Evolutionary conservation across 2,888 invertebrate species (phyloP), one percentile per base, ranked within the genome.

Genomic region (Apamea crenata): DNA sequence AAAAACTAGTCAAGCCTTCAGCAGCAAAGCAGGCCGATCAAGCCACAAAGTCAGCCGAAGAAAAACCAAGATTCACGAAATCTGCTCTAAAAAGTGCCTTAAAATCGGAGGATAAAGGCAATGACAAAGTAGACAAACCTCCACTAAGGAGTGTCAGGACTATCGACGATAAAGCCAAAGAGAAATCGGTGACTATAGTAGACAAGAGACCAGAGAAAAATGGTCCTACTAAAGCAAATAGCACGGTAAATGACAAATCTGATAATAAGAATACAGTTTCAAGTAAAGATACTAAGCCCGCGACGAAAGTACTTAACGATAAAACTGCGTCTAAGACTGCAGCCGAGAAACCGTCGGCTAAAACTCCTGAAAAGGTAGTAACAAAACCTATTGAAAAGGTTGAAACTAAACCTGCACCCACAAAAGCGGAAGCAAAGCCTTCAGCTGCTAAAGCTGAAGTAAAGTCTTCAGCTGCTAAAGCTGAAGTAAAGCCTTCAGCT

Each of bases 121-220:
- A 88, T 83, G 94, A 94, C n/a, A 95, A 95, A 88, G 50, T 77
- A 78, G 96, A 96, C 73, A 96, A 90, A 91, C 93, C 96, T 65
- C 89, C 94, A 50, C 87, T 96, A 65, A 95, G 90, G 92, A 95
- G 93, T 79, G 95, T 96, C 2, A 94, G 94, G 92, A 96, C 96
- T 72, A 95, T 96, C 73, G 96, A 97, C 91, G 96, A 96, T 29
- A 96, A 96, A 90, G 87, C 91, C 25, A 96, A 96, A 91, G 96
- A 96, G 77, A 96, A 96, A 90, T 94, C 96, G 40, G 96, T 96
- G 16, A 96, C 95, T 72, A 96, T 96, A 86, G 92, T 95, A 83
- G 96, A 96, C 83, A 95, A 92, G 87, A 96, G 94, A 91, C 83
- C 92, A 66, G 95, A 96, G 71, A 94, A 87, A 92, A 93, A 94